phyloP scores from a whole-genome alignment of 2,113 vertebrate species.

The Poeciliopsis retropinna region DNA sequence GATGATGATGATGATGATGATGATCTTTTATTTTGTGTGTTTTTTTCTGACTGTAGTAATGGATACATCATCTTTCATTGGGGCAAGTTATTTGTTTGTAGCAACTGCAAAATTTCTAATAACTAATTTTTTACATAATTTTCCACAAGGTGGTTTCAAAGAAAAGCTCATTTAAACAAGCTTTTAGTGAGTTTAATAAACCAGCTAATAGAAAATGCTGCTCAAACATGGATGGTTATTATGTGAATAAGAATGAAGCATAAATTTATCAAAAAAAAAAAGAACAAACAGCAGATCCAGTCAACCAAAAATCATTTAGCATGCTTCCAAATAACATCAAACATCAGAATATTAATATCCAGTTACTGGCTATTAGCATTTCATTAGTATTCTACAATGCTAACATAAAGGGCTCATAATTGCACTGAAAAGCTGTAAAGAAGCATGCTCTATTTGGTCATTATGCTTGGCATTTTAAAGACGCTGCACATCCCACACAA shows the following conservation, averaged over 20 bases:
- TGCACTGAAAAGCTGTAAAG: conserved; percentile 4
- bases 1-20: no score
- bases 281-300: not conserved
- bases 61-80: conserved; percentile 1
- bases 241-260: not conserved
- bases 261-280: not conserved
- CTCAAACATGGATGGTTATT: not conserved
- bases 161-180: not conserved
- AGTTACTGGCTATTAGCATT: not conserved
- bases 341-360: not conserved
- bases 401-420: conserved; percentile 1
- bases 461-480: conserved; percentile 6
- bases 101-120: conserved; percentile 1
- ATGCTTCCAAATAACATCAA: not conserved
- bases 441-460: conserved; percentile 2
- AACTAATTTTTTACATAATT: not conserved
- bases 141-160: not conserved
- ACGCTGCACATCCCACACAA: conserved; percentile 1
- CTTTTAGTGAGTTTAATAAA: not conserved
- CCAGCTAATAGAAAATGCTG: not conserved
- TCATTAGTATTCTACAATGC: conserved; percentile 5
- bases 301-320: not conserved
- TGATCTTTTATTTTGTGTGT: not conserved
- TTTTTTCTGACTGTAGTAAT: not conserved
- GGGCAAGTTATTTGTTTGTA: not conserved